Evolutionary conservation across 2,888 invertebrate species (phyloP), one percentile per base, ranked within the genome.

Genomic region (Yponomeuta malinellus): DNA sequence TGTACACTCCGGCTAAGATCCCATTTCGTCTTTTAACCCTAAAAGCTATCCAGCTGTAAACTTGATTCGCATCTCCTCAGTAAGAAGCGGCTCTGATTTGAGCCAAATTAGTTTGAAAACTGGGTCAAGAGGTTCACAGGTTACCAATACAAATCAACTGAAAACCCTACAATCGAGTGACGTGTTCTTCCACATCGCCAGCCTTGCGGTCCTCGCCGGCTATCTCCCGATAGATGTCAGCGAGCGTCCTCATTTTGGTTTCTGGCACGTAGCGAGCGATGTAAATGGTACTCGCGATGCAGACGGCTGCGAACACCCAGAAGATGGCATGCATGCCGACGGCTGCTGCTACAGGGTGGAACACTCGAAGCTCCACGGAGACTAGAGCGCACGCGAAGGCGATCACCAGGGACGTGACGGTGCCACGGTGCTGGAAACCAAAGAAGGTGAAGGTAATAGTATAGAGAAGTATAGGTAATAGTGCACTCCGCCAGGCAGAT

Each of bases 351-450:
- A 91, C 74, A 0, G 90, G 90, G 10, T 92, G 90, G 81, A 92
- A 91, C 6, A 87, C 81, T n/a, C 90, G 75, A 0, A 92, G 83
- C 70, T 90, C 84, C 0, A 90, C 75, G 1, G 90, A 90, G 59
- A 89, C 90, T 1, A 90, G 77, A 0, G 82, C 83, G 72, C 90
- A 90, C 0, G 90, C 88, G 74, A 89, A 86, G 0, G 91, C 84
- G 63, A 90, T 91, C 0, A 90, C 88, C 31, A 90, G 84, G 0
- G 91, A 85, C 0, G 90, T 91, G 0, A 91, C 90, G 6, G 90
- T 90, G 48, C 91, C 90, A 2, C 91, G 87, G 9, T 89, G 82
- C 91, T 92, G 85, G 2, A 81, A 82, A 63, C 33, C 12, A 67
- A 31, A 23, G 64, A 31, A 23, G n/a, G 23, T 64, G 2, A 15